Percentiles rank a stretch among this genome's conserved stretches.
Conservation (phyloP, 2,888 invertebrate genomes). For the Pseudococcus longispinus region DNA sequence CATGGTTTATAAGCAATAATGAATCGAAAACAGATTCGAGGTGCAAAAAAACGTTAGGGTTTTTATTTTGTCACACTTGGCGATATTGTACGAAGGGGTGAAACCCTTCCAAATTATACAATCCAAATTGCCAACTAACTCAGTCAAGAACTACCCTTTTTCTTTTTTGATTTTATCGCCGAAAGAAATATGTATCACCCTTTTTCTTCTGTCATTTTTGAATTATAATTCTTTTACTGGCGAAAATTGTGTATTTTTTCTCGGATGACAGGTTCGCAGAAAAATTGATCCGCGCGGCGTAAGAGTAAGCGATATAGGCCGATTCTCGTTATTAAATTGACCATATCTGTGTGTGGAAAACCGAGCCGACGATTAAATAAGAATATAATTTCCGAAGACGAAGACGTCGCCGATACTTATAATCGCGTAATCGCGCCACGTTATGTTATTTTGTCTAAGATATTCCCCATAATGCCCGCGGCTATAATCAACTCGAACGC, state of each 20-base stretch:
- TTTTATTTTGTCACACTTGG: conserved; percentile 53
- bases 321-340: not conserved
- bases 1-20: conserved; percentile 54
- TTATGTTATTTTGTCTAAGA: not conserved
- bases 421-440: conserved; percentile 1
- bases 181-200: conserved; percentile 53
- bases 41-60: conserved; percentile 52
- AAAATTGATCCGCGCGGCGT: not conserved
- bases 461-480: not conserved
- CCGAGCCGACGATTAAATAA: not conserved
- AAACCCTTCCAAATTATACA: conserved; percentile 50
- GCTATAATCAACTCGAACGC: conserved; percentile 11
- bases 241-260: conserved; percentile 15
- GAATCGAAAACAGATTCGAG: conserved; percentile 52
- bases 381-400: not conserved
- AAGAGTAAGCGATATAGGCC: not conserved
- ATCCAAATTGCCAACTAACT: conserved; percentile 50
- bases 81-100: conserved; percentile 53
- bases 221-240: conserved; percentile 48
- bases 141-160: conserved; percentile 51
- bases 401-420: not conserved
- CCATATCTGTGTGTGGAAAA: not conserved
- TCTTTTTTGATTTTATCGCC: conserved; percentile 48
- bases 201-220: conserved; percentile 52
- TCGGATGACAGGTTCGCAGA: conserved; percentile 2